A percentile compares a stretch with the other conserved stretches of the same genome.
Conservation (phyloP, 2,888 invertebrate genomes). For the Leucoma salicis region DNA sequence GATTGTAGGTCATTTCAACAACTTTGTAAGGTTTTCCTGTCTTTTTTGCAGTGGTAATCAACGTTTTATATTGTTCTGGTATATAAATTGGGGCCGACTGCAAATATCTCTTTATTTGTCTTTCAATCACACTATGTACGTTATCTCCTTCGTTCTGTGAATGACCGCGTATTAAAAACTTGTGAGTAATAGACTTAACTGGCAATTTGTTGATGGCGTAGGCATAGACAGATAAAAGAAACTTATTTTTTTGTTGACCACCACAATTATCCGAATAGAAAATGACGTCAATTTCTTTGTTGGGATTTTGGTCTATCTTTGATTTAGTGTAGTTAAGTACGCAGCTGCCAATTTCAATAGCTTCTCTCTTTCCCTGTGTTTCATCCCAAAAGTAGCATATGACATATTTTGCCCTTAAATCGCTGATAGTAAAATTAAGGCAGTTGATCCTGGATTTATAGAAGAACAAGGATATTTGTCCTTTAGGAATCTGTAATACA, state of each 20-base stretch:
- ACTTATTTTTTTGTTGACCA: conserved; percentile 6
- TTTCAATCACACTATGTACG: too few species aligned
- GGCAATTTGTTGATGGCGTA: background rate
- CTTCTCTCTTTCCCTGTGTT: background rate
- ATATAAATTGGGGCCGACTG: conserved; percentile 15
- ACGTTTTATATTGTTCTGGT: conserved; percentile 20
- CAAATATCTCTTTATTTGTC: conserved; percentile 10
- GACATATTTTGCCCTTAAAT: background rate
- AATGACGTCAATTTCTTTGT: background rate
- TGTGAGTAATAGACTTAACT: conserved; percentile 1
- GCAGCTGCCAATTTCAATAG: conserved; percentile 2
- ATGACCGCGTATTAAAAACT: too few species aligned
- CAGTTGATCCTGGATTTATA: conserved; percentile 13
- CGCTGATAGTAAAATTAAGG: conserved; percentile 1
- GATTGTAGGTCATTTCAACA: conserved; percentile 17
- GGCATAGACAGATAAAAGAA: background rate
- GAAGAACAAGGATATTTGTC: conserved; percentile 6
- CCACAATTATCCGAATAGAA: conserved; percentile 2
- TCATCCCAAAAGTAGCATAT: conserved; percentile 3
- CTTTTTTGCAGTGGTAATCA: conserved; percentile 26
- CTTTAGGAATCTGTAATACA: conserved; percentile 21
- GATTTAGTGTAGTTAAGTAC: too few species aligned
- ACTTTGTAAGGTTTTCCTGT: conserved; percentile 21
- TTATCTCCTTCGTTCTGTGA: too few species aligned
- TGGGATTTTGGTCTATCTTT: background rate